Base-by-base conservation (phyloP, 2,113 vertebrate species). In the Hippopotamus amphibius region DNA sequence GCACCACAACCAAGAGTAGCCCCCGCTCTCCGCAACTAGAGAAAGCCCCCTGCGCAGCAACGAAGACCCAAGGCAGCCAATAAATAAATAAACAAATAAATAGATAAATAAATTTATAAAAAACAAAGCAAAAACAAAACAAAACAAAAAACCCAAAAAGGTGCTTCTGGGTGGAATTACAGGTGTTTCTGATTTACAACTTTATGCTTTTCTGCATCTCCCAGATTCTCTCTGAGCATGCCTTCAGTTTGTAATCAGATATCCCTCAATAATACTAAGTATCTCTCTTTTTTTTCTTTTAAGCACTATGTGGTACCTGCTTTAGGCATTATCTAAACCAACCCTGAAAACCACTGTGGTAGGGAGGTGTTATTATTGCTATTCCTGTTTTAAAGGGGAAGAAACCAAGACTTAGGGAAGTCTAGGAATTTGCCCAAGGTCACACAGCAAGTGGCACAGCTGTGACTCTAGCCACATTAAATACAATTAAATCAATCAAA, bases 171-270 rank as follows among this genome's bases (percentile, higher is more conserved):
- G 69, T 88, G 8, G 77, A 95, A 91, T 84, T 72, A 61, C 22
- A 80, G 26, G 66, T 86, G 33, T 82, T n/a, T 86, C 93, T 84
- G 90, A 71, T 66, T 59, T 26, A 95, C 37, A 61, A 74, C 55
- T 82, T 65, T 80, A 72, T 68, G 53, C 28, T 71, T 91, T 92
- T 84, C n/a, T 61, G 68, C 26, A 71, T 90, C 87, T 81, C 26
- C 37, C 37, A 59, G 43, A 93, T 87, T 93, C 53, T 93, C 61
- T 63, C 43, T 46, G 50, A 82, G 13, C 50, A 87, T 74, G 46
- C 55, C 63, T 90, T 86, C 26, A 71, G 63, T 95, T 55, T 88
- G 21, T 77, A 68, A 71, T 57, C 61, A 79, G 53, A 96, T 87
- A 63, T 68, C 41, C 14, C n/a, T 88, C 43, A 82, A 55, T 81